Evolutionary conservation across 2,113 vertebrate species (phyloP).

Genomic region (Dendropsophus ebraccatus): DNA sequence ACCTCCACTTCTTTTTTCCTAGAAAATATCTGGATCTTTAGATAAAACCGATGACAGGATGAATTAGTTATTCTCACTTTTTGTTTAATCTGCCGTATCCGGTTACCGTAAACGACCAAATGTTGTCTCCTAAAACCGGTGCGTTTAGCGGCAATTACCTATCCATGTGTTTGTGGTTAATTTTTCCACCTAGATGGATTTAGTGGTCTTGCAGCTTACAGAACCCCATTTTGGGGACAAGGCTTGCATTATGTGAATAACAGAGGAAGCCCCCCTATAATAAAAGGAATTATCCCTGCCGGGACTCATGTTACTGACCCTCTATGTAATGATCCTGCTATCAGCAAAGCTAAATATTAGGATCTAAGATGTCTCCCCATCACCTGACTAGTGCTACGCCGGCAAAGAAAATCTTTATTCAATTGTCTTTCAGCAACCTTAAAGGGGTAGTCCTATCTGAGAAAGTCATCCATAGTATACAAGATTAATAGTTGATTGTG

Average conservation of each 20-base stretch:
- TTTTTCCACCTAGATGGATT: neutral
- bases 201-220: neutral
- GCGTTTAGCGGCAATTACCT: slow-evolving; percentile 48
- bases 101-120: slow-evolving; percentile 53
- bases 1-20: neutral
- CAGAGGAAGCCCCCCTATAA: neutral
- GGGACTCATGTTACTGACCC: neutral
- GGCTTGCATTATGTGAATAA: neutral
- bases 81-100: slow-evolving; percentile 35
- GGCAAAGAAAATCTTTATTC: neutral
- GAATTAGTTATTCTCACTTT: slow-evolving; percentile 8
- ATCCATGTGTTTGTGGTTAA: neutral
- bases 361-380: neutral
- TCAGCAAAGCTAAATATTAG: neutral
- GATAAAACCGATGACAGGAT: neutral
- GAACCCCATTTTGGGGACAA: neutral
- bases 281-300: slow-evolving; percentile 6
- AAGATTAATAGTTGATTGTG: too few relatives aligned
- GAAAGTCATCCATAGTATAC: too few relatives aligned
- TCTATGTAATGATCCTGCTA: neutral
- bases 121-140: slow-evolving; percentile 51
- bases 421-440: neutral
- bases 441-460: neutral
- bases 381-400: neutral
- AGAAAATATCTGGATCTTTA: neutral